Base-by-base conservation (phyloP, 2,113 vertebrate genomes). In the Ictalurus punctatus region DNA sequence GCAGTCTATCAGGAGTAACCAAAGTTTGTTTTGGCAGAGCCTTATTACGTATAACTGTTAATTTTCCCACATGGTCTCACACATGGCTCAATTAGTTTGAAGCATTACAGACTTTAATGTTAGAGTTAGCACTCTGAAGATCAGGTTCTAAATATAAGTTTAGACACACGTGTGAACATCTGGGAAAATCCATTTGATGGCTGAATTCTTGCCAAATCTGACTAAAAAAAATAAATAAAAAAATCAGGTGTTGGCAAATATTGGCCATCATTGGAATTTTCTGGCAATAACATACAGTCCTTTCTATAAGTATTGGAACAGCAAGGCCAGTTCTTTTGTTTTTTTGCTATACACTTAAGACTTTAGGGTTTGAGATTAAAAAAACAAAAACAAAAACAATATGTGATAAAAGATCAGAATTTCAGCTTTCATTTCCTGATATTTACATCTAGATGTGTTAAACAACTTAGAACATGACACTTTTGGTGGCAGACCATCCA, bases 41-140 rank as follows among this genome's bases (percentile, higher is more conserved):
- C 25, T 48, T 79, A 52, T 79, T 48, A 8, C 14, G 1, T 78
- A 56, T 82, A 58, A 37, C 30, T 61, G 54, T 82, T 12, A 5
- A 25, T 23, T 25, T 83, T 83, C 56, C 81, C 81, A 83, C 56
- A 83, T 61, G 80, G 54, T 37, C 80, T 83, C 23, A 23, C 56
- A 83, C 56, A 25, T n/a, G 56, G 27, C 2, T n/a, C 9, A 44
- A 13, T 44, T 25, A n/a, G 3, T 27, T 16, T 81, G n/a, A 58
- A 58, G n/a, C n/a, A 2, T 19, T 59, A 59, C 56, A 34, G n/a
- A 59, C 3, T n/a, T 58, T 19, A 34, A 25, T 54, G 76, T 9
- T 34, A 2, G 79, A 25, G 4, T 76, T 27, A 79, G 25, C 48
- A 58, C 12, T 23, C 17, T 37, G 30, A 27, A 34, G 44, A 52